phyloP scores from a whole-genome alignment of 53 echinoderm and acorn worm genomes.

The Holothuria leucospilota region DNA sequence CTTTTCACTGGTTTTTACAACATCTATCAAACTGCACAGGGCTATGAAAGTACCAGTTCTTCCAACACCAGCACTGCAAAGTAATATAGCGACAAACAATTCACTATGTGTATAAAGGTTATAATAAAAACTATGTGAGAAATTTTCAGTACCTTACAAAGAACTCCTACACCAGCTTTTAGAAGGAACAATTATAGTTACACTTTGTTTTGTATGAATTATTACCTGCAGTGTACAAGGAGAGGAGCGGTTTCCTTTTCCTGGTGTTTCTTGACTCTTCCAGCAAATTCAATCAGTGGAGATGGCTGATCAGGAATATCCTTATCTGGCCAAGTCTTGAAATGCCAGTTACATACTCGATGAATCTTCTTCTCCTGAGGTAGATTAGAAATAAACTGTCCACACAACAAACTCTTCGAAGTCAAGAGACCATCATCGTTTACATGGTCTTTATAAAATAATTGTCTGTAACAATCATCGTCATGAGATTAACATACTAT shows the following conservation, averaged over 20 bases:
- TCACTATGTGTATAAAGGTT: no score
- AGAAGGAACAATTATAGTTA: no score
- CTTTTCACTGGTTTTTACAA: slow-evolving; percentile 25
- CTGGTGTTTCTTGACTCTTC: slow-evolving; percentile 34
- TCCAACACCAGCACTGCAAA: slow-evolving; percentile 79
- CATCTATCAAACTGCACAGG: slow-evolving; percentile 39
- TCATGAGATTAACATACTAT: no score
- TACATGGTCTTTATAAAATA: no score
- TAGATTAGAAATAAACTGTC: no score
- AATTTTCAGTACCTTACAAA: no score
- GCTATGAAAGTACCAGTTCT: slow-evolving; percentile 73
- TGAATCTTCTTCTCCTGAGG: background rate
- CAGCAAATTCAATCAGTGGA: slow-evolving; percentile 60
- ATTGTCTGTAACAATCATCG: no score
- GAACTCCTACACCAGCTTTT: no score
- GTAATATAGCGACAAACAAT: background rate
- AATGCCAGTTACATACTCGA: slow-evolving; percentile 18
- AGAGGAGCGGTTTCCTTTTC: slow-evolving; percentile 23
- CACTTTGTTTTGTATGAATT: no score
- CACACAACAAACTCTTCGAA: no score
- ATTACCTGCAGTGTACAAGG: slow-evolving; percentile 86
- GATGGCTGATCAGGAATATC: slow-evolving; percentile 63
- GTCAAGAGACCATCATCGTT: no score
- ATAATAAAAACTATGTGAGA: no score
- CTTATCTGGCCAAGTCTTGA: slow-evolving; percentile 73